These are phyloP conservation scores for Emmelina monodactyla DNA, from an alignment of 2,888 invertebrate species.

Conservation along the genomic window DNA sequence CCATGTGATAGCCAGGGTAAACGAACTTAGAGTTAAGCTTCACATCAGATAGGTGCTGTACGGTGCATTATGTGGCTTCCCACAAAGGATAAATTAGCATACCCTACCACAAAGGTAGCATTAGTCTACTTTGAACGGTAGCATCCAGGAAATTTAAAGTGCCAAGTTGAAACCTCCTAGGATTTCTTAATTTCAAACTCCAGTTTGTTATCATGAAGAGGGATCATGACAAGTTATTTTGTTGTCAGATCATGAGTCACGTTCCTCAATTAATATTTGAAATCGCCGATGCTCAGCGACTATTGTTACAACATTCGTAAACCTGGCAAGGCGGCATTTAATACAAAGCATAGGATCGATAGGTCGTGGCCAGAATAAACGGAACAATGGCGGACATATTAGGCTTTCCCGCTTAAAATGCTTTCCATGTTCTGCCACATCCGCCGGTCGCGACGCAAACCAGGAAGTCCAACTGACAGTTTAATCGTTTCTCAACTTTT, in stretches of 20 bases:
- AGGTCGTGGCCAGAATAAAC: slow-evolving; percentile 43
- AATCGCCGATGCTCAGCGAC: no score
- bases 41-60: slow-evolving; percentile 34
- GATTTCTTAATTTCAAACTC: no score
- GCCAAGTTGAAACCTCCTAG: slow-evolving; percentile 2
- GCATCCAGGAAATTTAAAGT: slow-evolving; percentile 7
- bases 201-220: no score
- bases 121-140: slow-evolving; percentile 6
- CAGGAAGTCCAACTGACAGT: slow-evolving; percentile 41
- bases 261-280: no score
- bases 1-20: slow-evolving; percentile 13
- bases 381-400: slow-evolving; percentile 46
- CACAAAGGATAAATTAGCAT: slow-evolving; percentile 26
- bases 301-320: no score
- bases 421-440: slow-evolving; percentile 57
- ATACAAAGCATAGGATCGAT: slow-evolving; percentile 35
- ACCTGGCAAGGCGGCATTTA: no score
- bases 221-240: no score
- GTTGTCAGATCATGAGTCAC: no score
- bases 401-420: slow-evolving; percentile 56
- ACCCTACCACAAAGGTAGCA: slow-evolving; percentile 17
- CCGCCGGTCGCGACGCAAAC: slow-evolving; percentile 32
- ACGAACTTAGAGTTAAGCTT: slow-evolving; percentile 39
- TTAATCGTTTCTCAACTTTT: slow-evolving; percentile 28
- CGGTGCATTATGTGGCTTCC: slow-evolving; percentile 50